Percentiles rank a stretch among this genome's conserved stretches.
Evolutionary conservation across 1,140 invertebrate species (phyloP).

Genomic region (Pseudomyrmex pallidus): DNA sequence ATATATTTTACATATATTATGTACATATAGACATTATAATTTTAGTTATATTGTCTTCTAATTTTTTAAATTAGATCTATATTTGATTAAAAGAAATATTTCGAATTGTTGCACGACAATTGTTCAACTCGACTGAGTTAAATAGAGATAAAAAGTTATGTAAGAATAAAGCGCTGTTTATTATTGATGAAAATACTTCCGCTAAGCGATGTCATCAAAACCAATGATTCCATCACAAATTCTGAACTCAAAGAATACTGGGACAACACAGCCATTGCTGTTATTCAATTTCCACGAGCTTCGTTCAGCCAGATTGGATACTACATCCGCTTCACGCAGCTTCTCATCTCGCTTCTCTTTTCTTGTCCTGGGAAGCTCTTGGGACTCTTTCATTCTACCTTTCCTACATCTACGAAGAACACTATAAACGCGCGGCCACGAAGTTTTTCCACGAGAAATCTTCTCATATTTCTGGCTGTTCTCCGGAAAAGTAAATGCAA

Average conservation of each 20-base stretch:
- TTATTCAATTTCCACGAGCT: conserved; percentile 47
- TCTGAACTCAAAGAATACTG: not conserved
- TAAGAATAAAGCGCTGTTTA: not conserved
- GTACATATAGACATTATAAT: too few relatives aligned
- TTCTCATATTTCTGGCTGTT: conserved; percentile 27
- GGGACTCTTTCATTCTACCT: conserved; percentile 9
- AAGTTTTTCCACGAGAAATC: conserved; percentile 15
- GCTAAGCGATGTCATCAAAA: not conserved
- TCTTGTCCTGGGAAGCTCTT: not conserved
- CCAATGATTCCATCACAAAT: not conserved
- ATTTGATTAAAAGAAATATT: too few relatives aligned
- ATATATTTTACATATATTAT: too few relatives aligned
- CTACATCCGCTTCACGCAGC: conserved; percentile 21
- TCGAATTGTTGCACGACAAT: not conserved
- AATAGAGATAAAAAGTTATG: too few relatives aligned
- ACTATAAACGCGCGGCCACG: not conserved
- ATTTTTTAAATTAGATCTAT: too few relatives aligned
- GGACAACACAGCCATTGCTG: not conserved
- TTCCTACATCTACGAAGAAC: conserved; percentile 15
- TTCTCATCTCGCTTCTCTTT: conserved; percentile 1
- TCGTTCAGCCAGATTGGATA: conserved; percentile 35
- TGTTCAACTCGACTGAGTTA: not conserved
- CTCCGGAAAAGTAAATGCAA: not conserved
- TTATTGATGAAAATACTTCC: not conserved
- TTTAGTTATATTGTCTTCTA: too few relatives aligned